Evolutionary conservation across 2,888 invertebrate species (phyloP).

Genomic region (Ectemnius cavifrons): DNA sequence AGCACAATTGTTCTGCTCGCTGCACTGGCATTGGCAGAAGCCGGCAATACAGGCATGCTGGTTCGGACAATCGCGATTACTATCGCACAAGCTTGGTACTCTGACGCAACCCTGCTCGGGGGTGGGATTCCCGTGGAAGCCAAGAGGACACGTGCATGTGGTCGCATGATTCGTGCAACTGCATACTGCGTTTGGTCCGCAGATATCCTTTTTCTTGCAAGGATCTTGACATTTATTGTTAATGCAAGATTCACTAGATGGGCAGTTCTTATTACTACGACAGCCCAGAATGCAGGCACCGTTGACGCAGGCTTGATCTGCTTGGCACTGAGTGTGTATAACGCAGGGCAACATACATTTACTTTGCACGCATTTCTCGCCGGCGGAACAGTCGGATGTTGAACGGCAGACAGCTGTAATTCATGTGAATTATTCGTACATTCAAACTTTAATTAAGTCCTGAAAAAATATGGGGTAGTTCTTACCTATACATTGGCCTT

Average conservation of each 20-base stretch:
- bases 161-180: constrained; percentile 86
- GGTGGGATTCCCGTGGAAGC: constrained; percentile 92
- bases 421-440: constrained; percentile 9
- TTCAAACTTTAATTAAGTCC: not conserved
- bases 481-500: constrained; percentile 87
- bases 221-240: constrained; percentile 92
- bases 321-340: constrained; percentile 89
- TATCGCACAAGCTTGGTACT: constrained; percentile 85
- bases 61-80: constrained; percentile 86
- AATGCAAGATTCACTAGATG: constrained; percentile 87
- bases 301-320: constrained; percentile 88
- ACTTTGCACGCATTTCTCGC: constrained; percentile 88
- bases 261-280: constrained; percentile 90
- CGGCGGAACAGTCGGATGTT: constrained; percentile 87
- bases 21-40: constrained; percentile 89
- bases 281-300: constrained; percentile 92
- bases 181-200: constrained; percentile 92
- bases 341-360: constrained; percentile 89
- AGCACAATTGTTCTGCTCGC: constrained; percentile 86
- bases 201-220: constrained; percentile 86
- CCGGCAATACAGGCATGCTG: constrained; percentile 89
- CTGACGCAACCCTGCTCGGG: constrained; percentile 94
- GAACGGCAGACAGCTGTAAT: constrained; percentile 83
- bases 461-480: constrained; percentile 10
- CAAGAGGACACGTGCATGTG: constrained; percentile 89